Percentiles rank a stretch among this genome's conserved stretches.
These are phyloP conservation scores for Drosophila tropicalis DNA, from an alignment of 1,140 invertebrate genomes.

Conservation along the genomic window DNA sequence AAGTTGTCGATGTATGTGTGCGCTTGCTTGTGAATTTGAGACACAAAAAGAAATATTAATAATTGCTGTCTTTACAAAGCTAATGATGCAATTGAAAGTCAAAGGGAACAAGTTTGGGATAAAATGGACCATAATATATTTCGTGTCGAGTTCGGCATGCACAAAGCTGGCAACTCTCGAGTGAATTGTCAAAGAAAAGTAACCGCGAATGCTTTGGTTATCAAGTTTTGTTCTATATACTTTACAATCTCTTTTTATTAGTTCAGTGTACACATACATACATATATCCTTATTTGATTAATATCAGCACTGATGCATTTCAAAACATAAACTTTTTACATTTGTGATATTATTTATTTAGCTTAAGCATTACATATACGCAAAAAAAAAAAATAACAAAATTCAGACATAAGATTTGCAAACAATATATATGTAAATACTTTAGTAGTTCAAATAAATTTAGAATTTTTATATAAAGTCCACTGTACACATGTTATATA, in stretches of 20 bases:
- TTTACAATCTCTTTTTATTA: constrained; percentile 29
- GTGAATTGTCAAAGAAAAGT: too few relatives aligned
- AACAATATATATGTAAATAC: constrained; percentile 34
- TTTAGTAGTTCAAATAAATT: too few relatives aligned
- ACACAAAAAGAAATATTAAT: background rate
- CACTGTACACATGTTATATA: too few relatives aligned
- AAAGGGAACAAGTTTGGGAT: too few relatives aligned
- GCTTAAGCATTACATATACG: constrained; percentile 51
- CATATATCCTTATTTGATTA: background rate
- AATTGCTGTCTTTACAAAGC: too few relatives aligned
- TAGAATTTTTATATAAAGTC: too few relatives aligned
- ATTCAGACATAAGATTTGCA: constrained; percentile 33
- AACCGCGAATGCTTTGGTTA: too few relatives aligned
- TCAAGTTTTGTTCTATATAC: constrained; percentile 25
- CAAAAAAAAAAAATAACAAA: constrained; percentile 37
- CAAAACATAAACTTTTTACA: constrained; percentile 65
- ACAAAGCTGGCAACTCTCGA: too few relatives aligned
- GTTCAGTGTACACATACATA: constrained; percentile 40
- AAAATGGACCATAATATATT: background rate
- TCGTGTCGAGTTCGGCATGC: too few relatives aligned
- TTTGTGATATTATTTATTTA: constrained; percentile 81
- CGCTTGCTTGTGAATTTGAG: background rate
- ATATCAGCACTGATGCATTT: constrained; percentile 42
- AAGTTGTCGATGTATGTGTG: too few relatives aligned
- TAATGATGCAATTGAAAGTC: too few relatives aligned